Conservation (phyloP, 2,113 vertebrate genomes). For the Silurus meridionalis region DNA sequence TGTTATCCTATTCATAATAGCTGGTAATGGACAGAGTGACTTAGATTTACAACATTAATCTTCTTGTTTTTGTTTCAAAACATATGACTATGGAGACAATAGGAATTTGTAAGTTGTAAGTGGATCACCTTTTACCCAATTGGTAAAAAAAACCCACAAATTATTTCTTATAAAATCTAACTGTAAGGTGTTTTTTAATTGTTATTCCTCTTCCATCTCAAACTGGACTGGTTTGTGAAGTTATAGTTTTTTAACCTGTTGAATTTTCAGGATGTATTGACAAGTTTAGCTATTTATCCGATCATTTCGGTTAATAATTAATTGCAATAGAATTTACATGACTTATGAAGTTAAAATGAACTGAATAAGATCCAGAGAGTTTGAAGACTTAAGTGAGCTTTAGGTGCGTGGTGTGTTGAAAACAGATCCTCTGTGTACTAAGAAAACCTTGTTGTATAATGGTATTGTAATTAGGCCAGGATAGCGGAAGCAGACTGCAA, state of each 20-base stretch:
- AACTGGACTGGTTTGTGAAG: neutral
- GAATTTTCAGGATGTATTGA: neutral
- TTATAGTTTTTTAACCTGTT: slow-evolving; percentile 16
- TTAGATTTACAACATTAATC: neutral
- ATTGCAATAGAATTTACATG: neutral
- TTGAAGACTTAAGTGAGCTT: neutral
- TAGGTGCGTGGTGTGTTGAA: slow-evolving; percentile 31
- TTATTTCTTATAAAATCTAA: slow-evolving; percentile 59
- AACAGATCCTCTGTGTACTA: slow-evolving; percentile 21
- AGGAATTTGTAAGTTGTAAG: slow-evolving; percentile 49
- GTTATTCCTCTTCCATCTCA: slow-evolving; percentile 25
- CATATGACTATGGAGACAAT: neutral
- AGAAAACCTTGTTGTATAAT: slow-evolving; percentile 35
- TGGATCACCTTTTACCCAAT: slow-evolving; percentile 57
- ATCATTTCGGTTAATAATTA: neutral
- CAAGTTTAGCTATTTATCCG: neutral
- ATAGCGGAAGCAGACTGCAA: slow-evolving; percentile 56
- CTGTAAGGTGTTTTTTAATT: slow-evolving; percentile 20
- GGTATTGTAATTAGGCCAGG: slow-evolving; percentile 46
- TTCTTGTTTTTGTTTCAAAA: neutral
- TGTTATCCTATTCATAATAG: neutral
- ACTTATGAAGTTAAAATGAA: neutral
- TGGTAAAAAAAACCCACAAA: slow-evolving; percentile 71
- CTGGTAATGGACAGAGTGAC: neutral
- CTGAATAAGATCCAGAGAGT: neutral